Base-by-base conservation (phyloP, 2,113 vertebrate species). In the Empidonax traillii region DNA sequence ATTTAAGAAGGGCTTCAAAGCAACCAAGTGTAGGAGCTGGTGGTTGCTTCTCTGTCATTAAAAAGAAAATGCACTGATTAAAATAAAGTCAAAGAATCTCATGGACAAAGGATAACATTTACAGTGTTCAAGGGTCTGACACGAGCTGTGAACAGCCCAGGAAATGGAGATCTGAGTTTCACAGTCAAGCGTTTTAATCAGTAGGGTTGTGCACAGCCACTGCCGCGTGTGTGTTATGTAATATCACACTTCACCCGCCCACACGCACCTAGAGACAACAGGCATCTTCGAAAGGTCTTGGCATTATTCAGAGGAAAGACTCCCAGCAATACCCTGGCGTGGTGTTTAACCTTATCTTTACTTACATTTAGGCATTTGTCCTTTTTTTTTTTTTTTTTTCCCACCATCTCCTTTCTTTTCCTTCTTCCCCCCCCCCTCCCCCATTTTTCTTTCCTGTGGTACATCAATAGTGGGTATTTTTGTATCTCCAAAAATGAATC, bases 201-300 rank as follows among this genome's bases (percentile, higher is more conserved):
- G 87, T 51, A 27, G 3, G 68, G 93, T 69, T 95, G 92, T 96
- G 94, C 83, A 82, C 75, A 84, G 87, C 93, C 85, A 7, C 89
- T 85, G 91, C 96, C 62, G 55, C 71, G 12, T 94, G 91, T 63
- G 85, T 28, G 77, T 97, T 97, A 95, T 95, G 95, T 94, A 96
- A 97, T 89, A 51, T 94, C 89, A 85, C 93, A 96, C 93, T 94
- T 96, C 92, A 83, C 71, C 85, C 93, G 9, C 96, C 94, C 89
- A 95, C 95, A 12, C 59, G 9, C 93, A 83, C 93, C 92, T 93
- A 91, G 86, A 96, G 88, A 96, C 93, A 95, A 94, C 90, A 94
- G 88, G 90, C 93, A 59, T 85, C 92, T 96, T 89, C 22, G 14
- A 96, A 95, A 96, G 94, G 93, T 94, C 96, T 90, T 89, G 90